phyloP scores from a whole-genome alignment of 1,140 invertebrate genomes.

The Daktulosphaira vitifoliae region DNA sequence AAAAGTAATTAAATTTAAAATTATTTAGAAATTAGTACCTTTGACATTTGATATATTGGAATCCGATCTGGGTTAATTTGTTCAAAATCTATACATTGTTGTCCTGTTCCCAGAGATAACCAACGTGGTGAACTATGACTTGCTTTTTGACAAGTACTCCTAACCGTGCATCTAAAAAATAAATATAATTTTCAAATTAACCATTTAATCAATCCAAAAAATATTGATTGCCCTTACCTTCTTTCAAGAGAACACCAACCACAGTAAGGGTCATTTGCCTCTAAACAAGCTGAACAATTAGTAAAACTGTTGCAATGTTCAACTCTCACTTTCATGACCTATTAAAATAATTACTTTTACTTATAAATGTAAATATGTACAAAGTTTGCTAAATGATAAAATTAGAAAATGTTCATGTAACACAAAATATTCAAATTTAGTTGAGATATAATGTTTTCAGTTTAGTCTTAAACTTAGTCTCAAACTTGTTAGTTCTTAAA shows the following conservation, averaged over 20 bases:
- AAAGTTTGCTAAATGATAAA: too few species aligned
- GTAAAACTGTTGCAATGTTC: conserved; percentile 82
- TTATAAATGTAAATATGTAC: neutral
- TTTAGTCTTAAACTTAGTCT: too few species aligned
- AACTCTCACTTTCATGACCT: conserved; percentile 84
- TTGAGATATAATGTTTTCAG: too few species aligned
- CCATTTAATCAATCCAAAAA: neutral
- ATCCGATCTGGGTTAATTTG: conserved; percentile 82
- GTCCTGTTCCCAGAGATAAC: conserved; percentile 81
- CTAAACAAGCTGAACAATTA: conserved; percentile 82
- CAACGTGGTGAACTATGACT: conserved; percentile 80
- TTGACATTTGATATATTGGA: conserved; percentile 73
- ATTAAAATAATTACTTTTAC: too few species aligned
- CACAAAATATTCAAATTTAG: too few species aligned
- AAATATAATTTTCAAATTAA: conserved; percentile 5
- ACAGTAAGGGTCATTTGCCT: conserved; percentile 91
- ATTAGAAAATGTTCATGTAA: too few species aligned
- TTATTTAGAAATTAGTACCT: conserved; percentile 48
- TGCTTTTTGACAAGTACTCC: conserved; percentile 80
- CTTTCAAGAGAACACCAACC: conserved; percentile 97
- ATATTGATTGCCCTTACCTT: conserved; percentile 48
- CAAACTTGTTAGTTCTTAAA: too few species aligned
- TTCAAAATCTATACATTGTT: conserved; percentile 93
- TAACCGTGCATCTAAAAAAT: conserved; percentile 66
- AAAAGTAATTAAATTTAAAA: too few species aligned